Evolutionary conservation across 1,140 invertebrate species (phyloP).

Genomic region (Hirudo medicinalis): DNA sequence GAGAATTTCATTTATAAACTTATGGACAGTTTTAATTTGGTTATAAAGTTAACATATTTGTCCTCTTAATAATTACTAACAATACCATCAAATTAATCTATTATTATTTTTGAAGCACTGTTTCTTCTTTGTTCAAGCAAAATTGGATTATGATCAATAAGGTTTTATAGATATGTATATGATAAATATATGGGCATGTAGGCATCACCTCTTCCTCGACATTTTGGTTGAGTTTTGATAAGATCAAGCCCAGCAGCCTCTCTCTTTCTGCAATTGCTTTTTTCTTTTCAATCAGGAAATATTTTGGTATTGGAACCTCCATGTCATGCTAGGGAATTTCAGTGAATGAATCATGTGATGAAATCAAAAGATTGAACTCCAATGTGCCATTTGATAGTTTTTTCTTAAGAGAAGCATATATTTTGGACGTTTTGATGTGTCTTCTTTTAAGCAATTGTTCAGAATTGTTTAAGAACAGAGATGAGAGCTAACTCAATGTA

Average conservation of each 20-base stretch:
- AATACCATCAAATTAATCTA: no score
- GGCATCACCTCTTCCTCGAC: conserved; percentile 26
- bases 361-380: not conserved
- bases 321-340: conserved; percentile 37
- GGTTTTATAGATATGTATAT: no score
- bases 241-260: conserved; percentile 38
- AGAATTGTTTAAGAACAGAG: not conserved
- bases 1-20: no score
- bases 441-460: not conserved
- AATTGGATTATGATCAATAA: no score
- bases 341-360: not conserved
- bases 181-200: conserved; percentile 23
- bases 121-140: no score
- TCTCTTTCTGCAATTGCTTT: conserved; percentile 39
- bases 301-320: conserved; percentile 45
- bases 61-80: no score
- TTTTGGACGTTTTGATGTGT: not conserved
- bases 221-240: conserved; percentile 32
- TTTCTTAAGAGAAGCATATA: not conserved
- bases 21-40: no score
- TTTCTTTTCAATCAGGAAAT: conserved; percentile 39
- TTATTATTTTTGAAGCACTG: no score
- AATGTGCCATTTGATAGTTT: not conserved
- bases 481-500: not conserved
- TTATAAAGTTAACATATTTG: no score